These are phyloP conservation scores for Apteryx owenii DNA, from an alignment of 2,113 vertebrate genomes.

Conservation along the genomic window DNA sequence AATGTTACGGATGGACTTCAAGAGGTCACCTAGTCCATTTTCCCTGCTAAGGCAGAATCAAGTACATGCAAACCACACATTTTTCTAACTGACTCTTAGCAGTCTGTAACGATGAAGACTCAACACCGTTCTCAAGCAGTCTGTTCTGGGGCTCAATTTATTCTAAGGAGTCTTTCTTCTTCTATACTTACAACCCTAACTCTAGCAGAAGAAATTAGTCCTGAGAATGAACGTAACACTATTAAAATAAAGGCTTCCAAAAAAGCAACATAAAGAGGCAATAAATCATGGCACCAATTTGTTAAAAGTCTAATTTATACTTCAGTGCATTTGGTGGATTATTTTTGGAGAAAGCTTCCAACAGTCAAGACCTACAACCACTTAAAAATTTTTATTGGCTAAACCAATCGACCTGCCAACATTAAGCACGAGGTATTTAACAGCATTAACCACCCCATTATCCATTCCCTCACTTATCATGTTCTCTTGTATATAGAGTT, in stretches of 20 bases:
- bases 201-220: background rate
- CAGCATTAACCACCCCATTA: background rate
- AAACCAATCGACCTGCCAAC: background rate
- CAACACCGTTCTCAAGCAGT: fast-evolving
- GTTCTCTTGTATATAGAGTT: background rate
- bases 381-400: background rate
- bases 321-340: background rate
- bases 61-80: background rate
- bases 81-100: background rate
- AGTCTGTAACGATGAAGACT: fast-evolving
- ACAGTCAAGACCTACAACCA: background rate
- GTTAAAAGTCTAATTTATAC: background rate
- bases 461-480: background rate
- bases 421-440: background rate
- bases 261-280: background rate
- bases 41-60: background rate
- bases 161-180: background rate
- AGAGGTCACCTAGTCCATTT: fast-evolving
- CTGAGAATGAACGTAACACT: fast-evolving
- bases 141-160: background rate
- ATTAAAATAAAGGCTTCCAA: background rate
- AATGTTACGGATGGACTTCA: background rate
- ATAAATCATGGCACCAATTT: background rate
- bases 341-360: background rate
- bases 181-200: background rate